A percentile compares a stretch with the other conserved stretches of the same genome.
Evolutionary conservation across 2,797 vertebrate species (phyloP).

Genomic region (Cryptoblepharus egeriae): DNA sequence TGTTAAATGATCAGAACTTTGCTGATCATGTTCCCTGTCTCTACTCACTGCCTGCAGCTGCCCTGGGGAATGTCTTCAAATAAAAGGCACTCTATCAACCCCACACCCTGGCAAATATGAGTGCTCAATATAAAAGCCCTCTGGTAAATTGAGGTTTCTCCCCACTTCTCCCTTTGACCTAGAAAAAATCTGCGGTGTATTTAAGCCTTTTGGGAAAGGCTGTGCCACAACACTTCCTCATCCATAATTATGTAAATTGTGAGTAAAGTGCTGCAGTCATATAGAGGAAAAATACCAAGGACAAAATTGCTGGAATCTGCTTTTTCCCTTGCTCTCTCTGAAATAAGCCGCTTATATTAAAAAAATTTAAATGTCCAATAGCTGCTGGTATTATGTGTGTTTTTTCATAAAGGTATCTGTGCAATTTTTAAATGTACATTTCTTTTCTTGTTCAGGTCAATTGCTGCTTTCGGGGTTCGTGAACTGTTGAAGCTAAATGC

Average conservation of each 20-base stretch:
- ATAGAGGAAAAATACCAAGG: constrained; percentile 68
- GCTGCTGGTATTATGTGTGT: constrained; percentile 10
- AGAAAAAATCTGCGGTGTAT: constrained; percentile 74
- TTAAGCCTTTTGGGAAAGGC: constrained; percentile 72
- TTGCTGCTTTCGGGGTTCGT: constrained; percentile 51
- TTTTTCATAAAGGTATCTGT: constrained; percentile 55
- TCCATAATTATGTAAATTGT: constrained; percentile 70
- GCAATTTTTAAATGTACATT: constrained; percentile 69
- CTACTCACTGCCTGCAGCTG: constrained; percentile 70
- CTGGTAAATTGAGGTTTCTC: constrained; percentile 61
- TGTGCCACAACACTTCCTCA: constrained; percentile 61
- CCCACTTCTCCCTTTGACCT: constrained; percentile 56
- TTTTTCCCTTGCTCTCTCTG: constrained; percentile 53
- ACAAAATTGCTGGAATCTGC: constrained; percentile 67
- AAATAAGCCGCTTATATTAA: constrained; percentile 72
- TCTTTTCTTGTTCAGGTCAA: constrained; percentile 58
- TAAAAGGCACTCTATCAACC: constrained; percentile 64
- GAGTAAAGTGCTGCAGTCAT: constrained; percentile 54
- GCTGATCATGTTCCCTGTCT: constrained; percentile 69
- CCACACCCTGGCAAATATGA: constrained; percentile 62
- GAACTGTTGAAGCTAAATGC: constrained; percentile 27
- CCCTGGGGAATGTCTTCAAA: constrained; percentile 67
- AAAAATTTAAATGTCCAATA: constrained; percentile 70
- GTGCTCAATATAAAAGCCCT: constrained; percentile 67
- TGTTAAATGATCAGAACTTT: constrained; percentile 68